Percentiles rank a stretch among this genome's conserved stretches.
Conservation (phyloP, 2,113 vertebrate species). For the Scytalopus superciliaris region DNA sequence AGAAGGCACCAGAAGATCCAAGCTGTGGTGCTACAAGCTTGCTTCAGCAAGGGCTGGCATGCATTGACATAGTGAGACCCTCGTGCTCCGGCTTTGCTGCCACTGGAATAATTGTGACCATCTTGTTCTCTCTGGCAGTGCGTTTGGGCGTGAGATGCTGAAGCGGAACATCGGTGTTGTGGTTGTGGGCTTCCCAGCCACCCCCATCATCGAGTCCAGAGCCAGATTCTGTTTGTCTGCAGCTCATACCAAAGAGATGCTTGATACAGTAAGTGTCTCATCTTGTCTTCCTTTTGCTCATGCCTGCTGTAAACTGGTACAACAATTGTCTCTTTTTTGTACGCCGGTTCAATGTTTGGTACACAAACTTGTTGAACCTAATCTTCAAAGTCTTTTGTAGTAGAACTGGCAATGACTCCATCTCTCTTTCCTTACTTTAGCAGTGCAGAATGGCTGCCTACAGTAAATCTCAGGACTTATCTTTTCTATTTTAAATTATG, state of each 20-base stretch:
- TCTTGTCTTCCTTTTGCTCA: background rate
- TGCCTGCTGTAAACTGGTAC: background rate
- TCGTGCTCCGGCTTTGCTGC: background rate
- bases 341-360: background rate
- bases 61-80: background rate
- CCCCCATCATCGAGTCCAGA: slow-evolving; percentile 96
- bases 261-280: slow-evolving; percentile 85
- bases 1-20: background rate
- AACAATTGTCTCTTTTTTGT: background rate
- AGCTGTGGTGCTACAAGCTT: background rate
- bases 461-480: background rate
- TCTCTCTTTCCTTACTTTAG: background rate
- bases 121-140: slow-evolving; percentile 71
- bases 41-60: background rate
- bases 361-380: background rate
- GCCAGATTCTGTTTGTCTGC: slow-evolving; percentile 95
- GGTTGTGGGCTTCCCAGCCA: slow-evolving; percentile 96
- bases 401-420: background rate
- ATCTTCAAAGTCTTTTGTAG: background rate
- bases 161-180: slow-evolving; percentile 94
- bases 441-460: background rate
- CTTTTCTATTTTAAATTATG: background rate
- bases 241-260: slow-evolving; percentile 92
- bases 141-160: slow-evolving; percentile 95
- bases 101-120: background rate